Evolutionary conservation across 2,113 vertebrate genomes (phyloP).

Genomic region (Centropus unirufus): DNA sequence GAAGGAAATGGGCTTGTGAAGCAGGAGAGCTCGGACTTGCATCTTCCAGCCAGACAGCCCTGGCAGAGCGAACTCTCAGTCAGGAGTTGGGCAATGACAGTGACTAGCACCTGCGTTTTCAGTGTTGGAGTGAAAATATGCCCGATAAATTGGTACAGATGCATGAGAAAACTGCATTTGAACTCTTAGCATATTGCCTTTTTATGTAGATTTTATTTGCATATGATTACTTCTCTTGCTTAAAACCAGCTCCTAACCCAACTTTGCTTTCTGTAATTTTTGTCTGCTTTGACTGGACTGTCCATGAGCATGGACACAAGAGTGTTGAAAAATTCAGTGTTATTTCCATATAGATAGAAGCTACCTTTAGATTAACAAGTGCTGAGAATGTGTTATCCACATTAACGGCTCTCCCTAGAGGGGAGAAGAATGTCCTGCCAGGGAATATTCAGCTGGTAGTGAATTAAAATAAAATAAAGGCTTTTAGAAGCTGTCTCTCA

Average conservation of each 20-base stretch:
- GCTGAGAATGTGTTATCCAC: neutral
- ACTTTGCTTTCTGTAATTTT: neutral
- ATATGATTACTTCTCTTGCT: neutral
- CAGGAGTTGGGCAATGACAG: neutral
- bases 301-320: neutral
- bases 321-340: neutral
- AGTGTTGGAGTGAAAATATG: neutral
- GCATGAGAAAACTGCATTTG: neutral
- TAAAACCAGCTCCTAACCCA: neutral
- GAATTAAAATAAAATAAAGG: neutral
- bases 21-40: neutral
- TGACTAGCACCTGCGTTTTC: neutral
- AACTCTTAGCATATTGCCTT: neutral
- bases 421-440: neutral
- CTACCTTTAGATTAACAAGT: neutral
- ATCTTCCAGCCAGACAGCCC: neutral
- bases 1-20: neutral
- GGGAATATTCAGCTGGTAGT: neutral
- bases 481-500: neutral
- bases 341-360: neutral
- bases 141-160: rapidly evolving
- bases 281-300: neutral
- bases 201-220: neutral
- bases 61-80: neutral
- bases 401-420: neutral